Conservation (phyloP, 1,140 invertebrate genomes). For the Bombus waltoni region DNA sequence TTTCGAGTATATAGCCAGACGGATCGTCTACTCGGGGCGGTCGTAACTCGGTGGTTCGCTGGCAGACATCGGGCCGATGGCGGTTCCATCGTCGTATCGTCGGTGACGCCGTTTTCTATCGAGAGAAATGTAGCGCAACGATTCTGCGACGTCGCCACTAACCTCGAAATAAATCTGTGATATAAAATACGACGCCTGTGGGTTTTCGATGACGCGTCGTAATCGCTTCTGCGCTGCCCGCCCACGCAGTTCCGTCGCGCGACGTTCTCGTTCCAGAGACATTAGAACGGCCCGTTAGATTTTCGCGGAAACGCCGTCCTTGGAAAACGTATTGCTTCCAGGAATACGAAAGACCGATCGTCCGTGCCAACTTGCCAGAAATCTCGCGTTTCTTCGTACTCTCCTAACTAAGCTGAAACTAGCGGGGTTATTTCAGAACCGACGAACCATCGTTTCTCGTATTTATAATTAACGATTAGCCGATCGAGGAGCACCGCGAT, state of each 20-base stretch:
- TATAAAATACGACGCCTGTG: not conserved
- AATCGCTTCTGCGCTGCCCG: constrained; percentile 14
- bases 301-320: not conserved
- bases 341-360: not conserved
- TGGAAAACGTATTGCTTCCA: not conserved
- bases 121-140: constrained; percentile 17
- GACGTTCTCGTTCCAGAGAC: constrained; percentile 6
- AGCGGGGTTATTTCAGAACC: too few relatives aligned
- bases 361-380: not conserved
- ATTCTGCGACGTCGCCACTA: not conserved
- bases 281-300: constrained; percentile 27
- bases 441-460: not conserved
- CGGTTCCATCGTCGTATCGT: not conserved
- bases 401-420: too few relatives aligned
- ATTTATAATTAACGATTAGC: not conserved
- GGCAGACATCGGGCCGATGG: not conserved
- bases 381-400: not conserved
- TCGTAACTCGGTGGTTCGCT: not conserved
- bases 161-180: constrained; percentile 34
- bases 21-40: not conserved
- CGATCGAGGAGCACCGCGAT: not conserved
- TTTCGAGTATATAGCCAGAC: too few relatives aligned
- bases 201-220: constrained; percentile 39
- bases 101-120: not conserved
- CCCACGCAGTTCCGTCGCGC: constrained; percentile 17